phyloP scores from a whole-genome alignment of 2,797 vertebrate genomes.

The Sus cebifrons region DNA sequence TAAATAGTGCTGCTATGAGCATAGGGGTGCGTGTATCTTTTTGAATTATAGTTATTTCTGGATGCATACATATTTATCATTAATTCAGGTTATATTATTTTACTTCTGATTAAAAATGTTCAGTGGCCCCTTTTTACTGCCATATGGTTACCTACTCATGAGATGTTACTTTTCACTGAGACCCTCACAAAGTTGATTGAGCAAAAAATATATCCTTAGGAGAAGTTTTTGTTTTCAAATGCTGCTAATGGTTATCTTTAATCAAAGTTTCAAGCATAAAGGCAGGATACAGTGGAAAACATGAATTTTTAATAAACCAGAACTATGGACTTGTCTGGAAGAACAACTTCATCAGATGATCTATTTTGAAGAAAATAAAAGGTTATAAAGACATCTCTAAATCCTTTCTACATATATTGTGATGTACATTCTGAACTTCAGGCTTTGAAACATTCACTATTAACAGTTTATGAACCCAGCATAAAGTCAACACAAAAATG shows the following conservation, averaged over 20 bases:
- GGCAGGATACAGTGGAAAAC: background rate
- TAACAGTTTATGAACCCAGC: background rate
- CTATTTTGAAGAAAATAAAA: background rate
- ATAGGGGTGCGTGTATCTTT: no score
- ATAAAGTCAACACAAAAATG: background rate
- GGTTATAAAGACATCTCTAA: background rate
- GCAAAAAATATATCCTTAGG: background rate
- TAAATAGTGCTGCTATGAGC: no score
- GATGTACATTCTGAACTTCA: background rate
- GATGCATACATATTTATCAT: background rate
- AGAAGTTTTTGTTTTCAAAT: background rate
- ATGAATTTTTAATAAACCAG: background rate
- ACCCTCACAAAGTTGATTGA: background rate
- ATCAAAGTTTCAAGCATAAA: slow-evolving; percentile 28
- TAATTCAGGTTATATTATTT: background rate
- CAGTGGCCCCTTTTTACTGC: slow-evolving; percentile 11
- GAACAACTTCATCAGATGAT: background rate
- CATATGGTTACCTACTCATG: background rate
- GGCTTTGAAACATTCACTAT: background rate
- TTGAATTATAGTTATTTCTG: no score
- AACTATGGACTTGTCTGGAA: background rate
- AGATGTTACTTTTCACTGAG: background rate
- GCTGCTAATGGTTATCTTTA: background rate
- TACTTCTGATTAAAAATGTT: background rate
- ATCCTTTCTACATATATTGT: background rate